Percentiles rank a stretch among this genome's conserved stretches.
Evolutionary conservation across 2,113 vertebrate species (phyloP).

Genomic region (Toxostoma redivivum): DNA sequence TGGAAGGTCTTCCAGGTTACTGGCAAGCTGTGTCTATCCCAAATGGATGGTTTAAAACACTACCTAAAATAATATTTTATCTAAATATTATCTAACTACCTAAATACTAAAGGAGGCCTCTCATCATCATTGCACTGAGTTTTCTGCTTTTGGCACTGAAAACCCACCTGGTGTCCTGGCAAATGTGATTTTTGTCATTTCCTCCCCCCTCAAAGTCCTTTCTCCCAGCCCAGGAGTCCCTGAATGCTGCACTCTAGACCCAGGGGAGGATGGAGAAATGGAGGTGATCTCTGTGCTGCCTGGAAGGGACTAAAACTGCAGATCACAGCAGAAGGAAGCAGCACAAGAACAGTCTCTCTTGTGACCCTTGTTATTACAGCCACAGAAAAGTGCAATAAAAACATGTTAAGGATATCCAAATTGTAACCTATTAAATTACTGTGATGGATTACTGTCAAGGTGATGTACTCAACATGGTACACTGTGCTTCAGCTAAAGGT

Average conservation of each 20-base stretch:
- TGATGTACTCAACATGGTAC: slow-evolving; percentile 26
- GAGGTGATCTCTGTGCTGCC: background rate
- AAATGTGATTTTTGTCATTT: background rate
- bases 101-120: background rate
- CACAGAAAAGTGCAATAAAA: background rate
- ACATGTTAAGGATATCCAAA: background rate
- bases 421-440: slow-evolving; percentile 14
- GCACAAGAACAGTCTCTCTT: background rate
- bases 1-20: background rate
- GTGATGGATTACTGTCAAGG: slow-evolving; percentile 28
- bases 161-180: background rate
- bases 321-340: background rate
- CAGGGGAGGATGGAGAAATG: background rate
- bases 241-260: background rate
- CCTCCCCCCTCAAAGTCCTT: background rate
- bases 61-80: background rate
- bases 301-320: background rate
- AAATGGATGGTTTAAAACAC: background rate
- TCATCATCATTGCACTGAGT: background rate
- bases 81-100: background rate
- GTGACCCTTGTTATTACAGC: background rate
- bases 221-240: background rate
- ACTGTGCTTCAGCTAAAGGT: slow-evolving; percentile 32
- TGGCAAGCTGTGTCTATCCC: background rate
- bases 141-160: background rate